phyloP scores from a whole-genome alignment of 92 coral and sea anemone species.

The Zoanthus sansibaricus region DNA sequence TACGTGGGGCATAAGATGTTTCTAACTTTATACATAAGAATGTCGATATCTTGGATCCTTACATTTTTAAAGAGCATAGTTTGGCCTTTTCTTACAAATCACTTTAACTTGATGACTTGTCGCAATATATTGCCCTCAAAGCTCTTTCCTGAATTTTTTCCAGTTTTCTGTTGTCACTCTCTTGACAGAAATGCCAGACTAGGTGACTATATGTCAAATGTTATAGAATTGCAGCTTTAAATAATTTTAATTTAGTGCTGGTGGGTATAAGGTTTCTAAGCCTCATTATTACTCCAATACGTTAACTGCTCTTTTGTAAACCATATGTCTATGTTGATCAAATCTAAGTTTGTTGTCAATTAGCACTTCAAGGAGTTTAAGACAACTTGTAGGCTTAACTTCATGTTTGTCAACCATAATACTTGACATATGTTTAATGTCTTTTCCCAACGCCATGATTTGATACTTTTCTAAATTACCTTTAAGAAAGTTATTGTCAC shows the following conservation, averaged over 20 bases:
- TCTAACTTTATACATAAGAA: too few species aligned
- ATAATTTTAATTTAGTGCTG: too few species aligned
- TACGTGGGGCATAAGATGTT: too few species aligned
- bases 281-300: background rate
- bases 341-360: background rate
- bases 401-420: background rate
- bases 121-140: background rate
- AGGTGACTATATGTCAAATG: too few species aligned
- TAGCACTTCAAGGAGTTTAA: background rate
- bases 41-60: background rate
- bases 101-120: conserved; percentile 2
- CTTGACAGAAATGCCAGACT: background rate
- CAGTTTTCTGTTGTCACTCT: background rate
- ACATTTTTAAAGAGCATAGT: background rate
- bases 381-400: background rate
- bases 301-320: too few species aligned
- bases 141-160: too few species aligned
- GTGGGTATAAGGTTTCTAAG: conserved; percentile 4
- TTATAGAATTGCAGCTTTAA: too few species aligned
- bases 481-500: background rate
- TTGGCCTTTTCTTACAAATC: background rate
- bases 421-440: background rate
- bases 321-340: background rate
- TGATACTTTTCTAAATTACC: background rate
- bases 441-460: background rate